Conservation (phyloP, 2,888 invertebrate species). For the Drosophila tanythrix region DNA sequence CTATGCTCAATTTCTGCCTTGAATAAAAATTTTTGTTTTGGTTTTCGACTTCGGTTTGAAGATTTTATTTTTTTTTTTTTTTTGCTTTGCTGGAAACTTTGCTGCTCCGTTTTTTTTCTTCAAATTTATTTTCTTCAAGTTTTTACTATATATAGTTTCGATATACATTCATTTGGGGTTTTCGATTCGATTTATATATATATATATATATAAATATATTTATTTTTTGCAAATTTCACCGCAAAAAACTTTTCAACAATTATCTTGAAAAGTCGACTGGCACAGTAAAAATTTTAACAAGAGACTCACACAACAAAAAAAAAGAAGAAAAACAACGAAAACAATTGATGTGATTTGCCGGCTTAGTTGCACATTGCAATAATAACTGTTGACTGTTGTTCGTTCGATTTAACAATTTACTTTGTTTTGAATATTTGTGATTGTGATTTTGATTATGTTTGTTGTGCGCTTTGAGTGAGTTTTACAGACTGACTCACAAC, state of each 20-base stretch:
- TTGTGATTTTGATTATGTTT: not conserved
- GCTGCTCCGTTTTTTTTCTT: conserved; percentile 4
- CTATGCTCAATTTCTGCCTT: conserved; percentile 39
- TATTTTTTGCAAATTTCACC: conserved; percentile 14
- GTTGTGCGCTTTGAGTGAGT: conserved; percentile 21
- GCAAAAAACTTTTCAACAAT: not conserved
- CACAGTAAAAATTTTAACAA: conserved; percentile 12
- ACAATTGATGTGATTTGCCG: conserved; percentile 26
- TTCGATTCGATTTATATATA: not conserved
- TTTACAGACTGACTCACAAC: conserved; percentile 33
- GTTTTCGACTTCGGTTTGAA: conserved; percentile 1
- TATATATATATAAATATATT: not conserved
- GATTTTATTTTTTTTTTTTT: not conserved
- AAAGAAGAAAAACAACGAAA: conserved; percentile 33
- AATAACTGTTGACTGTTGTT: conserved; percentile 11
- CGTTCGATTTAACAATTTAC: conserved; percentile 23
- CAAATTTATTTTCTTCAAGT: not conserved
- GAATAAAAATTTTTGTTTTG: conserved; percentile 23
- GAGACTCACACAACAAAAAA: conserved; percentile 46
- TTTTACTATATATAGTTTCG: not conserved
- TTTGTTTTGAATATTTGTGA: conserved; percentile 18
- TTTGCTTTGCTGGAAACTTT: conserved; percentile 11
- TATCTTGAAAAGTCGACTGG: conserved; percentile 4
- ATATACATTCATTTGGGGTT: not conserved
- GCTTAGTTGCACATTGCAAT: conserved; percentile 23